A percentile compares a stretch with the other conserved stretches of the same genome.
These are phyloP conservation scores for Vidua chalybeata DNA, from an alignment of 2,113 vertebrate genomes.

Conservation along the genomic window DNA sequence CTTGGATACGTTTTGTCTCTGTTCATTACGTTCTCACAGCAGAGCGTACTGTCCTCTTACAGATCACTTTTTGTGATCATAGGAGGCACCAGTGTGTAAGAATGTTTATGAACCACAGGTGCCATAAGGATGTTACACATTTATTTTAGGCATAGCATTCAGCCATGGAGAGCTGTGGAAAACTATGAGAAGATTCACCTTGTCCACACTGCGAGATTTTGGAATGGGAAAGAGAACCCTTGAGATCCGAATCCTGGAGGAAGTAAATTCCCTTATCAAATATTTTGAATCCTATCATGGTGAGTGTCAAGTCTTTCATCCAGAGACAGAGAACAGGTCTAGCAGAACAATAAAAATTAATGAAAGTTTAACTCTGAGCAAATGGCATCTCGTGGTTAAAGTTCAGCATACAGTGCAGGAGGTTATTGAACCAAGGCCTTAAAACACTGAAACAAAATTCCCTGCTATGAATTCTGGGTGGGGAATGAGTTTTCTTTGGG, in stretches of 20 bases:
- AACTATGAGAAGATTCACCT: constrained; percentile 69
- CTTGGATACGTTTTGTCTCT: neutral
- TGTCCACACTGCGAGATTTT: constrained; percentile 69
- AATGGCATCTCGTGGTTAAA: constrained; percentile 11
- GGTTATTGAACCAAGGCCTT: neutral
- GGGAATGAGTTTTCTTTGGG: neutral
- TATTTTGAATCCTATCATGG: constrained; percentile 60
- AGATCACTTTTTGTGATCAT: neutral
- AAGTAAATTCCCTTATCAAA: constrained; percentile 57
- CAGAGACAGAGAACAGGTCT: neutral
- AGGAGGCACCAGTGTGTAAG: neutral
- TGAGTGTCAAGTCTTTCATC: constrained; percentile 25
- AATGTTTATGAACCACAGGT: neutral
- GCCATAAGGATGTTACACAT: neutral
- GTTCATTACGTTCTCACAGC: neutral
- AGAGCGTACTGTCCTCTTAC: neutral
- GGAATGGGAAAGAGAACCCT: constrained; percentile 72
- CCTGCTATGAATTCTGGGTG: neutral
- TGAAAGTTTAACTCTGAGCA: neutral
- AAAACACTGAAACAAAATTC: neutral
- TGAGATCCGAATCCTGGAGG: constrained; percentile 68
- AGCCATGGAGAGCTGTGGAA: constrained; percentile 71
- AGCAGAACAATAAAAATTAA: constrained; percentile 20
- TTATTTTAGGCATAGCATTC: constrained; percentile 65
- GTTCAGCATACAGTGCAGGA: neutral